phyloP scores from a whole-genome alignment of 1,140 invertebrate species.

The Schlechtendalia chinensis region DNA sequence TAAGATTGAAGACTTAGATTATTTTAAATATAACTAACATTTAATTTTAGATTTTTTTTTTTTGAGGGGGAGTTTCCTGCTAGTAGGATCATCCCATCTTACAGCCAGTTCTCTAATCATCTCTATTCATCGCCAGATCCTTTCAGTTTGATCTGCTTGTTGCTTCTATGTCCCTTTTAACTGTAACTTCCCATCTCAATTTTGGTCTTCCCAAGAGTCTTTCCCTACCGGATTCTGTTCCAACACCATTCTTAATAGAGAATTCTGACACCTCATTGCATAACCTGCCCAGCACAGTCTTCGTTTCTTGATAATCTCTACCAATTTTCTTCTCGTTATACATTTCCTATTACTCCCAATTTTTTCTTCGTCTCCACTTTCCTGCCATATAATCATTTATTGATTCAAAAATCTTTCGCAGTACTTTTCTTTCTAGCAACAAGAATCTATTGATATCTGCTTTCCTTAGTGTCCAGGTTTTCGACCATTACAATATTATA shows the following conservation, averaged over 20 bases:
- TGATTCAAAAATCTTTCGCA: no score
- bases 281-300: no score
- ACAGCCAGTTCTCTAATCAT: background rate
- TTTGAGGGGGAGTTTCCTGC: no score
- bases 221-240: background rate
- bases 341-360: background rate
- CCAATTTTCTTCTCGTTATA: no score
- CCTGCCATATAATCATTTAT: no score
- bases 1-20: no score
- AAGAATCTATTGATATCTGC: constrained; percentile 21
- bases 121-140: background rate
- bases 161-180: background rate
- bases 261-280: background rate
- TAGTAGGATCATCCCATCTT: background rate
- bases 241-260: background rate
- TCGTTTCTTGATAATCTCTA: no score
- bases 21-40: no score
- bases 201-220: no score
- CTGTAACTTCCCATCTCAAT: background rate
- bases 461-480: constrained; percentile 39
- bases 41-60: no score
- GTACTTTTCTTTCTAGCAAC: constrained; percentile 17
- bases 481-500: constrained; percentile 15
- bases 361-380: no score
- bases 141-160: background rate